These are phyloP conservation scores for Himantopus leucocephalus DNA, from an alignment of 2,113 vertebrate genomes.

Conservation along the genomic window DNA sequence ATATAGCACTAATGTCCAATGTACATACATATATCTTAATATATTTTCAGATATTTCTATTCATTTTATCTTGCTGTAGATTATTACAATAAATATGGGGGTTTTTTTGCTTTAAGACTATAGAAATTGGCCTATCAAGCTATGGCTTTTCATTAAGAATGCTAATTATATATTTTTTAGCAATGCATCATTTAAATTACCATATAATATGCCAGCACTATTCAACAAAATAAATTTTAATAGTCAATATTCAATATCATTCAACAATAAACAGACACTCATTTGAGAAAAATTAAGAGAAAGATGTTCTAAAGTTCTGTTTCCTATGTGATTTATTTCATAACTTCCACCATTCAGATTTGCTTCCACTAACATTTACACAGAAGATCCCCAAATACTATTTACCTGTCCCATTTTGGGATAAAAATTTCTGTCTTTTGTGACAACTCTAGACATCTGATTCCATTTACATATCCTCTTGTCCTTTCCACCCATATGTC, in stretches of 20 bases:
- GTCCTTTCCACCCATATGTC: neutral
- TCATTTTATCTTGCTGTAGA: conserved; percentile 47
- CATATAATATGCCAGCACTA: neutral
- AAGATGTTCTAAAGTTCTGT: neutral
- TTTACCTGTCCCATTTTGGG: neutral
- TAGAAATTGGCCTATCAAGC: conserved; percentile 11
- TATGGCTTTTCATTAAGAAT: conserved; percentile 39
- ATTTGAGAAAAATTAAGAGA: neutral
- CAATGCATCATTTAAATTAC: neutral
- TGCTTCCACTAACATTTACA: neutral
- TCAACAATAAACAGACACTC: neutral
- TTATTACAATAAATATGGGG: conserved; percentile 49
- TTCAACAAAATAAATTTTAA: neutral
- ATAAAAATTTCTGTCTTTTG: neutral
- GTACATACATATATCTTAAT: conserved; percentile 77
- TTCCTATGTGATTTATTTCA: neutral
- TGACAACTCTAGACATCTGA: neutral
- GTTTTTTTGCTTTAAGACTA: conserved; percentile 4
- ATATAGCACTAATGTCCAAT: conserved; percentile 66
- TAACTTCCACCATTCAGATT: neutral
- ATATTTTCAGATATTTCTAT: conserved; percentile 71
- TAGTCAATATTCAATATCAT: neutral
- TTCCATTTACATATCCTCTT: neutral
- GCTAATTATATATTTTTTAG: conserved; percentile 45
- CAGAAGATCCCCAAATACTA: neutral